Base-by-base conservation (phyloP, 2,113 vertebrate genomes). In the Falco punctatus region DNA sequence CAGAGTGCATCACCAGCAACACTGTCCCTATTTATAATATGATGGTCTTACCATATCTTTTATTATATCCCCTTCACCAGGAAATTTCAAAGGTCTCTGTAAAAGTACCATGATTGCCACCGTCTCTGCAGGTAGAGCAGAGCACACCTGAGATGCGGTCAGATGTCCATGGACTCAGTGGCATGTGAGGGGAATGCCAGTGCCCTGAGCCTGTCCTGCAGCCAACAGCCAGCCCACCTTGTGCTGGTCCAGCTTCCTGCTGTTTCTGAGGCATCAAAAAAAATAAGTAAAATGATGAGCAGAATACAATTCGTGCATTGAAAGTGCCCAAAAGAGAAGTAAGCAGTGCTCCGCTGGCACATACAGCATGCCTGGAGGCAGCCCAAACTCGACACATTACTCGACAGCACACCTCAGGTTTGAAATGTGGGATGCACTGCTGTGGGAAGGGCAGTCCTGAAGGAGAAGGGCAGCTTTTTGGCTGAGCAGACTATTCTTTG, bases 101-200 rank as follows among this genome's bases (percentile, higher is more conserved):
- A 26, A 81, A 91, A 81, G n/a, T 71, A 16, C 10, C 13, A 2
- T 13, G 77, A 42, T n/a, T 9, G 9, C 28, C 8, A 2, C 5
- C 48, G 15, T 15, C 22, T 44, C n/a, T 78, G 38, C 38, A 88
- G 32, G 18, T 32, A 42, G 52, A 78, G 28, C 48, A 48, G 30
- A 61, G 22, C 10, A 55, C 1, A 0, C 26, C 3, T 10, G 57
- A 40, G 3, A 20, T 35, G 42, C 0, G 0, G 27, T 30, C 55
- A 55, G 18, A 35, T 26, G 5, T 23, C 32, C 11, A 0, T 22
- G 23, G 26, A 16, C 82, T 79, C 23, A 27, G 0, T 0, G 1
- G 51, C 10, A 54, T 13, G 12, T 35, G 38, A 66, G 23, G 49
- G 84, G 35, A 55, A 75, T 24, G 21, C 11, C 17, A 14, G 20